Base-by-base conservation (phyloP, 1,140 invertebrate species). In the Drosophila dunni region DNA sequence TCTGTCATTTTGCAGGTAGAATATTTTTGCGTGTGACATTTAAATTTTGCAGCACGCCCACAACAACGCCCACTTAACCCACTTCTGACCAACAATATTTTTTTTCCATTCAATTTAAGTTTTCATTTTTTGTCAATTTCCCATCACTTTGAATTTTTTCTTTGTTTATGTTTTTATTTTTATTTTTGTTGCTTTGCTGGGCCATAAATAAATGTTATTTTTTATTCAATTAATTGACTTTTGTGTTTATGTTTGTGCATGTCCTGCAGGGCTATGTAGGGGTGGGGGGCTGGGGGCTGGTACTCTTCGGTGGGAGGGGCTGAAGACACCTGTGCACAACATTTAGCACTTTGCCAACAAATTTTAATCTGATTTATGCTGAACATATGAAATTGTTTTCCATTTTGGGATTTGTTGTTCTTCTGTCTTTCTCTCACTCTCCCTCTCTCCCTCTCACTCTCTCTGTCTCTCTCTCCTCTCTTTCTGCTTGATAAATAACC, bases 221-320 rank as follows among this genome's bases (percentile, higher is more conserved):
- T 79, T 75, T 50, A 86, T 79, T 85, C 83, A 86, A 85, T 82
- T 85, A 86, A 85, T 76, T 85, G 82, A 85, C 81, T 81, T 81
- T 78, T 66, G 75, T 65, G 58, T 69, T 72, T 64, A 65, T 69
- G 61, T 60, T 81, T 72, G 62, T 69, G 71, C 40, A 69, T 56
- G 40, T 66, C 50, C 61, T 66, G 61, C 17, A 7, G 46, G 17
- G 33, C 34, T 40, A 4, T 9, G 38, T 11, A 1, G 13, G 53
- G 13, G 8, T 44, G 24, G 10, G 57, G 24, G 24, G 9, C 7
- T 7, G 15, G 15, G 33, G 60, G 34, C 10, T 3, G 9, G 10
- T 40, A 17, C 34, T 38, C 36, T 17, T 17, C 17, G 1, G 17
- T 0, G 17, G 17, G 17, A 60, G 40, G 44, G 60, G 13, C 34